phyloP scores from a whole-genome alignment of 1,140 invertebrate species.

The Drosophila ironensis region DNA sequence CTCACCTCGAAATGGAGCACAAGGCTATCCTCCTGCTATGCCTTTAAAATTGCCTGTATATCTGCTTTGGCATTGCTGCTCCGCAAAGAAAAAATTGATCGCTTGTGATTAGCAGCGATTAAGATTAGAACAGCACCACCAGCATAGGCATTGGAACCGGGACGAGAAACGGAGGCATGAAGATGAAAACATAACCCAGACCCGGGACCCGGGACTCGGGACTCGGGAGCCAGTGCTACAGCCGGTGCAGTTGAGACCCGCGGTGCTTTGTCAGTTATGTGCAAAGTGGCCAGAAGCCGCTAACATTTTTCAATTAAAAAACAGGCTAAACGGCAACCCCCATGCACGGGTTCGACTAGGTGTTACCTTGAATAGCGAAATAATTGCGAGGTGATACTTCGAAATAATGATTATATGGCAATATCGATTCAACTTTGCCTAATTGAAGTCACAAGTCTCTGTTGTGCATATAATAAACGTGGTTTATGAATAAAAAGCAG shows the following conservation, averaged over 20 bases:
- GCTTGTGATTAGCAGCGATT: slow-evolving; percentile 76
- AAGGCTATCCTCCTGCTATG: slow-evolving; percentile 42
- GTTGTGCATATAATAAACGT: too few relatives aligned
- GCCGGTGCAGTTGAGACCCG: slow-evolving; percentile 53
- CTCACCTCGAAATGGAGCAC: slow-evolving; percentile 72
- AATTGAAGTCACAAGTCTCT: too few relatives aligned
- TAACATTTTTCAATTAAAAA: slow-evolving; percentile 79
- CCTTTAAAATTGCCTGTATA: slow-evolving; percentile 68
- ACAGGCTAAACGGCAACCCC: slow-evolving; percentile 30
- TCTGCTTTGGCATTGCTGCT: slow-evolving; percentile 57
- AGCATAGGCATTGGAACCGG: slow-evolving; percentile 12
- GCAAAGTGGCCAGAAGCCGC: slow-evolving; percentile 74
- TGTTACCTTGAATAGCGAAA: too few relatives aligned
- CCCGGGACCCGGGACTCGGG: background rate
- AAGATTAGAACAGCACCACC: slow-evolving; percentile 66
- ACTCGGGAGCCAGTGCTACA: slow-evolving; percentile 23
- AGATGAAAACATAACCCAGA: slow-evolving; percentile 44
- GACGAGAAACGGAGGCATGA: slow-evolving; percentile 11
- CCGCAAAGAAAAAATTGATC: slow-evolving; percentile 63
- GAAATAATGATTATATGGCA: too few relatives aligned
- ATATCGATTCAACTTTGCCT: background rate
- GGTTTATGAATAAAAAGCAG: too few relatives aligned
- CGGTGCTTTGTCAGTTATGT: slow-evolving; percentile 79
- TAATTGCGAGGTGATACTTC: too few relatives aligned
- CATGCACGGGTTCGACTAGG: slow-evolving; percentile 30